Evolutionary conservation across 2,113 vertebrate genomes (phyloP), one percentile per base, ranked within the genome.

Genomic region (Alaudala cheleensis): DNA sequence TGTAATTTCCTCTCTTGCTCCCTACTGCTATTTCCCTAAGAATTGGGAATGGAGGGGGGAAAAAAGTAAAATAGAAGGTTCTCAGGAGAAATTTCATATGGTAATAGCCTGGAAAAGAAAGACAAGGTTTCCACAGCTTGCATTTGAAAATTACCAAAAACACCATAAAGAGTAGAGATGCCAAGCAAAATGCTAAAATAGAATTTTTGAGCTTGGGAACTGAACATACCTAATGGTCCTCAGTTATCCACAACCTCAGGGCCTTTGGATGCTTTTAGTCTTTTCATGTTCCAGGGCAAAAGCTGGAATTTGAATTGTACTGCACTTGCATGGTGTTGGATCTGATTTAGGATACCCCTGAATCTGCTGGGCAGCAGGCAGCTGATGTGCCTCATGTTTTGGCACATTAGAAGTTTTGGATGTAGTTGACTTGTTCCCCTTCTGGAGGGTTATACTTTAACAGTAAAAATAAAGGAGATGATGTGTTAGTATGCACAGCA

Each of bases 1-100:
- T 77, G 26, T 47, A 37, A 47, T 44, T 72, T 65, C 17, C 22
- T 57, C 9, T 93, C 21, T 50, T 61, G 18, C 12, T 87, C 10
- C 7, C 19, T 19, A 6, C 3, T 57, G 28, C 14, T 57, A 4
- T 81, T 94, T 40, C 19, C 11, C 3, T 49, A 37, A 66, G 33
- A 84, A 33, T 0, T 24, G 2, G 4, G 31, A 53, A 19, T 25
- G 15, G 17, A 26, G 1, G 2, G 9, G 2, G 1, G 3, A 7
- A 25, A 21, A 28, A 19, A 1, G 14, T 9, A 14, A 57, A 77
- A 72, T 5, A 4, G 60, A 60, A 44, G 4, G 1, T 44, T 74
- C 5, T 45, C 53, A 79, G 16, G 16, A 44, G 11, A 57, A 82
- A 31, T 3, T 47, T 62, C 1, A 0, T 19, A 13, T 58, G 31